Percentiles rank a stretch among this genome's conserved stretches.
phyloP scores from a whole-genome alignment of 2,797 vertebrate genomes.

The Rhodeus uyekii region DNA sequence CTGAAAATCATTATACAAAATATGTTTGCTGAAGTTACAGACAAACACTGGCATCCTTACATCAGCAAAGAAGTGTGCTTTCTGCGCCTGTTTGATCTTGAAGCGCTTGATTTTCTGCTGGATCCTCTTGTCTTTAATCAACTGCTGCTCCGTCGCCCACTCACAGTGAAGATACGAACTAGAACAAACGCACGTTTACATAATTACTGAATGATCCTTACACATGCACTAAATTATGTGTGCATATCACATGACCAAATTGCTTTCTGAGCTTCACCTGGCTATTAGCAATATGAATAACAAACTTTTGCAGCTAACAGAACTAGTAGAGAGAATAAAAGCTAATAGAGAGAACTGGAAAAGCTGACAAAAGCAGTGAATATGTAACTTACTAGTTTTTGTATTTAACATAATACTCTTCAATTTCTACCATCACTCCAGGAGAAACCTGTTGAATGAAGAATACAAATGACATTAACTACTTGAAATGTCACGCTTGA shows the following conservation, averaged over 20 bases:
- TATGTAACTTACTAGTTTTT: slow-evolving; percentile 94
- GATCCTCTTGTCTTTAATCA: slow-evolving; percentile 98
- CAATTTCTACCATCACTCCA: slow-evolving; percentile 87
- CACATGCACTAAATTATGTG: not conserved
- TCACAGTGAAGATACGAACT: slow-evolving; percentile 99
- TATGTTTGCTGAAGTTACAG: not conserved
- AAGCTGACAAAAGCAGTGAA: not conserved
- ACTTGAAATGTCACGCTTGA: not conserved
- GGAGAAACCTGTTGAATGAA: slow-evolving; percentile 82
- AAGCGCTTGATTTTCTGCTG: slow-evolving; percentile 99
- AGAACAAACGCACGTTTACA: slow-evolving; percentile 40
- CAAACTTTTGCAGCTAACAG: not conserved
- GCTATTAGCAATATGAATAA: slow-evolving; percentile 25
- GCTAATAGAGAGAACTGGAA: not conserved
- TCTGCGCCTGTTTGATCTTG: slow-evolving; percentile 97
- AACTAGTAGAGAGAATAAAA: too few relatives aligned
- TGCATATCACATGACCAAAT: slow-evolving; percentile 34
- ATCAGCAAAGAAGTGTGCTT: slow-evolving; percentile 97
- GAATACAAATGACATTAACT: not conserved
- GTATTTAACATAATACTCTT: slow-evolving; percentile 99
- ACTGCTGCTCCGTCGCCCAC: slow-evolving; percentile 97
- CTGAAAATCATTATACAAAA: not conserved
- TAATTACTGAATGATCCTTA: slow-evolving; percentile 28
- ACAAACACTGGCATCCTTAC: slow-evolving; percentile 75
- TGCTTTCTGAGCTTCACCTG: slow-evolving; percentile 37